Conservation (phyloP, 2,888 invertebrate genomes). For the Dione vanillae region DNA sequence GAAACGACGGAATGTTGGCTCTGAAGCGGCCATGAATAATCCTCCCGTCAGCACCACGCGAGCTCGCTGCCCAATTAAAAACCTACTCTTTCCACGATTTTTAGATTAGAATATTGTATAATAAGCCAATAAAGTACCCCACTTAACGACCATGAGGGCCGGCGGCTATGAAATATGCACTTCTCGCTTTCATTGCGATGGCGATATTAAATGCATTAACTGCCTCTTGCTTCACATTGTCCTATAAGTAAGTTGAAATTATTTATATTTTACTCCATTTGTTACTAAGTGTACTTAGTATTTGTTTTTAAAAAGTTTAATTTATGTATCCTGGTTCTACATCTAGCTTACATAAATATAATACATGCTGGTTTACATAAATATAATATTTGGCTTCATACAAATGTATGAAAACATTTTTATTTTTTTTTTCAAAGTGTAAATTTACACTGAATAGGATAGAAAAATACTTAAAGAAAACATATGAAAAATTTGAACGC, state of each 20-base stretch:
- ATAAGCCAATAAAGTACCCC: slow-evolving; percentile 84
- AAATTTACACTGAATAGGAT: no score
- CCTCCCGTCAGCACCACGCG: slow-evolving; percentile 80
- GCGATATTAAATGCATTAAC: slow-evolving; percentile 77
- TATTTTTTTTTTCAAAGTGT: no score
- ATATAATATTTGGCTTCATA: no score
- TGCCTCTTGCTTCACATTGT: slow-evolving; percentile 46
- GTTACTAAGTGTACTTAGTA: background rate
- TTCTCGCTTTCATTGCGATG: slow-evolving; percentile 77
- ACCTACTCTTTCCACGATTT: slow-evolving; percentile 83
- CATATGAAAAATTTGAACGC: no score
- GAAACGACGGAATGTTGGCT: slow-evolving; percentile 70
- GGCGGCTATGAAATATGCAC: slow-evolving; percentile 80
- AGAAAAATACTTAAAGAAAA: no score
- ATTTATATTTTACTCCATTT: slow-evolving; percentile 4
- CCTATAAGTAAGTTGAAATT: slow-evolving; percentile 32
- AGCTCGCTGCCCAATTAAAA: slow-evolving; percentile 82
- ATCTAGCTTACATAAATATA: no score
- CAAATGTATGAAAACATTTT: no score
- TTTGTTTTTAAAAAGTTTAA: background rate
- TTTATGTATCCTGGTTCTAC: no score
- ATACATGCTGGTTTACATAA: no score
- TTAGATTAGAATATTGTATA: slow-evolving; percentile 85
- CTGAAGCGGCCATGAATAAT: slow-evolving; percentile 82
- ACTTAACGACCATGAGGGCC: slow-evolving; percentile 77